phyloP scores from a whole-genome alignment of 2,113 vertebrate species.

The Toxotes jaculatrix region DNA sequence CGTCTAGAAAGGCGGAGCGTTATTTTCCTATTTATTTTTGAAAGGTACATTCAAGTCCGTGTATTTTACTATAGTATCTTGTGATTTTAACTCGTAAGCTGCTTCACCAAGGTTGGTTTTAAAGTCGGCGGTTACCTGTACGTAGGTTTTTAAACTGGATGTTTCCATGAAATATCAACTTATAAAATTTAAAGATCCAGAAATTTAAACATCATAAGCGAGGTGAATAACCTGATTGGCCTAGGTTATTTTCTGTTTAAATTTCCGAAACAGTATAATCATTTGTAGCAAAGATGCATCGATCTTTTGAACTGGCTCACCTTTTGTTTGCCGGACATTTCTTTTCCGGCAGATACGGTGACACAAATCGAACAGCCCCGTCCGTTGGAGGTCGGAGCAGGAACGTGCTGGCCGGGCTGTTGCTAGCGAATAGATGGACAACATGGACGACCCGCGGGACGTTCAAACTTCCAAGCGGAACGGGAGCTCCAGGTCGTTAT shows the following conservation, averaged over 20 bases:
- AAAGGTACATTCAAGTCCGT: fast-evolving
- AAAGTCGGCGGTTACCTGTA: no score
- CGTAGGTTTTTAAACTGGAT: neutral
- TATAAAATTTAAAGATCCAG: neutral
- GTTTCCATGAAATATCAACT: neutral
- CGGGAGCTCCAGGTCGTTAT: conserved; percentile 42
- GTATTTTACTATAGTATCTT: neutral
- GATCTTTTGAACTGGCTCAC: neutral
- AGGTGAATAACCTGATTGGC: neutral
- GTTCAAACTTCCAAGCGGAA: conserved; percentile 82
- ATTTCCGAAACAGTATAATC: no score
- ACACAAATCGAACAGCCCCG: neutral
- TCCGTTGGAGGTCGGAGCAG: conserved; percentile 47
- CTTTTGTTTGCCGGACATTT: neutral
- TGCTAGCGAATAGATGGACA: conserved; percentile 41
- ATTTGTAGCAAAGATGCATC: neutral
- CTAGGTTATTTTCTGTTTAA: neutral
- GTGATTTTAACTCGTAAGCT: neutral
- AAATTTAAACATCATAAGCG: neutral
- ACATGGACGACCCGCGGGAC: conserved; percentile 83
- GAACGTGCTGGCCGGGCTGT: conserved; percentile 11
- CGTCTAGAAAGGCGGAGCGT: neutral
- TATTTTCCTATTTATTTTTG: neutral
- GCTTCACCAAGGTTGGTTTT: no score
- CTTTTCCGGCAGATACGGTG: neutral